Conservation (phyloP, 2,888 invertebrate species). For the Leptarthrus brevirostris region DNA sequence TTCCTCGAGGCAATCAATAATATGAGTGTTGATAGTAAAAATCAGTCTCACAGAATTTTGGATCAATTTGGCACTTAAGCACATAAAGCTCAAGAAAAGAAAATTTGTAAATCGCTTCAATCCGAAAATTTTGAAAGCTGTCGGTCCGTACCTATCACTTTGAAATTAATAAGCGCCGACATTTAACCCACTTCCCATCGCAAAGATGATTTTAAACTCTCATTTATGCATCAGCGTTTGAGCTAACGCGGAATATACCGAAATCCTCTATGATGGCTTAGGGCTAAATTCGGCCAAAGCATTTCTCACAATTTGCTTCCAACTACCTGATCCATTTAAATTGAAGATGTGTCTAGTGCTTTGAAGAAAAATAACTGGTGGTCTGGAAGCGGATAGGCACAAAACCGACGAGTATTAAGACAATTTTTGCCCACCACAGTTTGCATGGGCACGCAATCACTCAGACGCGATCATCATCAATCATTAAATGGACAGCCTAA, state of each 20-base stretch:
- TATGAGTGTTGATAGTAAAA: slow-evolving; percentile 5
- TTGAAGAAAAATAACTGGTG: not conserved
- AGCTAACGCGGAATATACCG: not conserved
- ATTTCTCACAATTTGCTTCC: slow-evolving; percentile 33
- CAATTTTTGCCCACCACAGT: not conserved
- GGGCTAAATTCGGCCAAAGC: slow-evolving; percentile 39
- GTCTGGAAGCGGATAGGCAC: slow-evolving; percentile 3
- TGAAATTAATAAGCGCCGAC: slow-evolving; percentile 33
- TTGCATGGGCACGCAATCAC: slow-evolving; percentile 36
- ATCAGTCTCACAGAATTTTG: slow-evolving; percentile 27
- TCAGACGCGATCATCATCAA: slow-evolving; percentile 43
- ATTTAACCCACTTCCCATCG: slow-evolving; percentile 41
- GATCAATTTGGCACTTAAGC: slow-evolving; percentile 8
- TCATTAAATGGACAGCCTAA: slow-evolving; percentile 39
- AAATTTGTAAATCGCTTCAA: not conserved
- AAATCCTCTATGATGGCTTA: slow-evolving; percentile 27
- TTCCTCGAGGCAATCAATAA: not conserved
- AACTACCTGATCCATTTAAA: slow-evolving; percentile 13
- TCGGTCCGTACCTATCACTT: not conserved
- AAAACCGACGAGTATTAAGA: not conserved
- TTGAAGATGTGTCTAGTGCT: not conserved
- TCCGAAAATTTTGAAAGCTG: not conserved
- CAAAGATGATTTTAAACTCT: slow-evolving; percentile 20
- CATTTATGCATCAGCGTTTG: slow-evolving; percentile 10
- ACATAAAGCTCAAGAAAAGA: slow-evolving; percentile 11